Evolutionary conservation across 2,888 invertebrate genomes (phyloP), one percentile per base, ranked within the genome.

Genomic region (Conistra vaccinii): DNA sequence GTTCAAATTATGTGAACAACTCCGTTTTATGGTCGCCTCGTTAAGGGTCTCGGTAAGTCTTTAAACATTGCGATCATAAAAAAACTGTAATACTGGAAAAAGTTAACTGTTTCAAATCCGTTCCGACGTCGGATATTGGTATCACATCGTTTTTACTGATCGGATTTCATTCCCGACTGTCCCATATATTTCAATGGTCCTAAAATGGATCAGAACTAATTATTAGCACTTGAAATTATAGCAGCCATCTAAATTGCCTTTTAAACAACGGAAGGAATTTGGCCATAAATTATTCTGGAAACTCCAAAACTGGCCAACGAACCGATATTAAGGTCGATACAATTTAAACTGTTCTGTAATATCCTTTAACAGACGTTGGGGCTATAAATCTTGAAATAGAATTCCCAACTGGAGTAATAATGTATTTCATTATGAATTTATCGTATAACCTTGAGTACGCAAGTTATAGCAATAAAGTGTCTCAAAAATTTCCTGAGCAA

Each of bases 321-420:
- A 42, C 35, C 57, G 48, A 62, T 78, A 66, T 62, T 58, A 58
- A 42, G 48, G 57, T 29, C 67, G 63, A 82, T 78, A 78, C 73
- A 69, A 73, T 67, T 78, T 67, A 60, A 62, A 81, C 62, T 35
- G 39, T 35, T 69, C 45, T 48, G 39, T 62, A 66, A 67, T 78
- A 73, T 55, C 61, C 69, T 53, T 7, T 53, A 63, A 58, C 48
- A 51, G 51, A 26, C 48, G 23, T 14, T 10, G 42, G 10, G 6
- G 62, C 62, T 51, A 82, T 81, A 66, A 78, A 78, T 82, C 69
- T 58, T 55, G 26, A 48, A 71, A 61, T 60, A 7, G 35, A 66
- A 61, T 69, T 77, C 32, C n/a, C 29, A 76, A 67, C 81, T 58
- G 20, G 42, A 81, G 48, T 58, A 63, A 58, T 53, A 45, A 10